Conservation (phyloP, 2,797 vertebrate species). For the Lagodon rhomboides region DNA sequence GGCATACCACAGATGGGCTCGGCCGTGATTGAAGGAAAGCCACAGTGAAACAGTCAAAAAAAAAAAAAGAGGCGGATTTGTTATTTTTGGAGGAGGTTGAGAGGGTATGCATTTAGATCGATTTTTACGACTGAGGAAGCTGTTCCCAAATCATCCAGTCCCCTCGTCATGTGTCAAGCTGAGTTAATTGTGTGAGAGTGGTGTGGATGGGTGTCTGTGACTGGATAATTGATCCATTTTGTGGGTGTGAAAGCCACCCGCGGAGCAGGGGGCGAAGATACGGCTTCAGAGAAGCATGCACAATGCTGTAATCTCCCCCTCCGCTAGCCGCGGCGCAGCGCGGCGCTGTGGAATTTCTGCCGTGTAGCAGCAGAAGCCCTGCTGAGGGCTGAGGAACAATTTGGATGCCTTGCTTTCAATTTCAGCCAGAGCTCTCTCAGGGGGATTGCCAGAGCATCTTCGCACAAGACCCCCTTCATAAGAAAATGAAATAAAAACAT, state of each 20-base stretch:
- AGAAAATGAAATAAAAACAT: neutral
- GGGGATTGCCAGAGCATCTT: slow-evolving; percentile 39
- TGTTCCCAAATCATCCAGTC: slow-evolving; percentile 50
- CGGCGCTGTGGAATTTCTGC: slow-evolving; percentile 58
- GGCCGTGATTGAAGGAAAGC: slow-evolving; percentile 29
- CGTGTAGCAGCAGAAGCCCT: slow-evolving; percentile 56
- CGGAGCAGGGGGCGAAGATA: slow-evolving; percentile 67
- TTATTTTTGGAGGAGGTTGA: slow-evolving; percentile 49
- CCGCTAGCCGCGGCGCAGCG: slow-evolving; percentile 32
- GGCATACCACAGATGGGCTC: slow-evolving; percentile 34
- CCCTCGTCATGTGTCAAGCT: slow-evolving; percentile 61
- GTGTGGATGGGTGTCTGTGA: slow-evolving; percentile 61
- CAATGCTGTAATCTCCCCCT: slow-evolving; percentile 65
- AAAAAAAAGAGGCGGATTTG: slow-evolving; percentile 22
- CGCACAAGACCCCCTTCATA: slow-evolving; percentile 15
- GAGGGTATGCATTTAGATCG: slow-evolving; percentile 42
- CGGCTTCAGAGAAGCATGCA: slow-evolving; percentile 59
- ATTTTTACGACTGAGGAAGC: slow-evolving; percentile 60
- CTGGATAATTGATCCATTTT: slow-evolving; percentile 81
- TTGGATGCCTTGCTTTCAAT: slow-evolving; percentile 70
- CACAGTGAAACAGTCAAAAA: slow-evolving; percentile 11
- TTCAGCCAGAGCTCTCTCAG: slow-evolving; percentile 51
- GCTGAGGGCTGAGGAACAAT: slow-evolving; percentile 69
- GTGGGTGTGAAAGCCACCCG: slow-evolving; percentile 72
- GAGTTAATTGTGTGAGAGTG: slow-evolving; percentile 72